phyloP scores from a whole-genome alignment of 2,888 invertebrate genomes.

The Empis stercorea region DNA sequence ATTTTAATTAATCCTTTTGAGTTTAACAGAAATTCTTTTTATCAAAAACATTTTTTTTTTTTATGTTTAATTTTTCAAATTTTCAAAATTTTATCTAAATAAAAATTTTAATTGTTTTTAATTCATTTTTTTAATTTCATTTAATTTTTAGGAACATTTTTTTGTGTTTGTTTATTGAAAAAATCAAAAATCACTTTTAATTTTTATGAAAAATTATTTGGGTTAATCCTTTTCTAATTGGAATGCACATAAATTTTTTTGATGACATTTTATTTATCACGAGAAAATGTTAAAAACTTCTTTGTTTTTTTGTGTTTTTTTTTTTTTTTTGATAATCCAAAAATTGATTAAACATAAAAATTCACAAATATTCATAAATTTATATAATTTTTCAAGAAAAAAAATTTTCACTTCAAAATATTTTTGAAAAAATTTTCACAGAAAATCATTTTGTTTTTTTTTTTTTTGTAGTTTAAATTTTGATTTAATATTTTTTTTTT shows the following conservation, averaged over 20 bases:
- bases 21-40: too few relatives aligned
- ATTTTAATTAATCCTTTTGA: too few relatives aligned
- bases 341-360: neutral
- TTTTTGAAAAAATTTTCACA: too few relatives aligned
- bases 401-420: too few relatives aligned
- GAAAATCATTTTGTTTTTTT: too few relatives aligned
- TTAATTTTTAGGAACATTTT: neutral
- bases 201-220: neutral
- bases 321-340: neutral
- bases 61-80: neutral
- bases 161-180: neutral
- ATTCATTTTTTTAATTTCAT: neutral
- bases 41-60: neutral
- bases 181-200: neutral
- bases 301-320: neutral
- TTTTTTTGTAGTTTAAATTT: too few relatives aligned
- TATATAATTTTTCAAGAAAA: too few relatives aligned
- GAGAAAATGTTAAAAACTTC: too few relatives aligned
- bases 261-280: neutral
- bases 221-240: neutral
- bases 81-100: neutral
- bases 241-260: neutral
- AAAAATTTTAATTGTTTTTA: neutral
- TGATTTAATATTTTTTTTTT: neutral
- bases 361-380: neutral